Conservation (phyloP, 2,888 invertebrate species). For the Drosophila stalkeri region DNA sequence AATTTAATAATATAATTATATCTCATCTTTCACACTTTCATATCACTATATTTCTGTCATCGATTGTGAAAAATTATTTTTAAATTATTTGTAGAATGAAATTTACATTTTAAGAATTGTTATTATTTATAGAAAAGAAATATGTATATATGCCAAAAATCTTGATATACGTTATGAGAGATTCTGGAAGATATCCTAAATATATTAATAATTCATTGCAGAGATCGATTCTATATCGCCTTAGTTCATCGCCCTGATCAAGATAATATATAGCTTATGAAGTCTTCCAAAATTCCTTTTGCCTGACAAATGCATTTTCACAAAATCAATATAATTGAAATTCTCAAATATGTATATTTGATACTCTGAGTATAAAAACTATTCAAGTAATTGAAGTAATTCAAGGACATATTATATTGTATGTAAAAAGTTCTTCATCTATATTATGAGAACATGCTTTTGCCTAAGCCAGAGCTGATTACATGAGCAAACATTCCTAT, state of each 20-base stretch:
- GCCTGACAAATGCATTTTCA: background rate
- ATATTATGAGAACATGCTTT: background rate
- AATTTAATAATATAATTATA: too few species aligned
- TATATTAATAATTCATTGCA: too few species aligned
- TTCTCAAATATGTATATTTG: background rate
- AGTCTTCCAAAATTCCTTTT: background rate
- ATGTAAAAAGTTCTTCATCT: background rate
- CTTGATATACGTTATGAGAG: too few species aligned
- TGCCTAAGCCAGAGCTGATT: background rate
- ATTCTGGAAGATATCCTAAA: too few species aligned
- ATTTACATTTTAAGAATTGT: too few species aligned
- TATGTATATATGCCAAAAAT: too few species aligned
- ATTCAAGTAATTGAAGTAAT: background rate
- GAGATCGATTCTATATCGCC: too few species aligned
- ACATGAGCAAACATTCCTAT: background rate
- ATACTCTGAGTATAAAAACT: background rate
- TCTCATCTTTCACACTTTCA: too few species aligned
- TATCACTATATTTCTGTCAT: too few species aligned
- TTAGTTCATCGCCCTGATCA: background rate
- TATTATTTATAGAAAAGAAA: too few species aligned
- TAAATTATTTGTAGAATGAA: too few species aligned
- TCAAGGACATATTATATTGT: background rate
- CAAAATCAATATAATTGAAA: background rate
- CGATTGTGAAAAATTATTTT: too few species aligned
- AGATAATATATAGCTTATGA: background rate